phyloP scores from a whole-genome alignment of 2,113 vertebrate genomes.

The Hiodon alosoides region DNA sequence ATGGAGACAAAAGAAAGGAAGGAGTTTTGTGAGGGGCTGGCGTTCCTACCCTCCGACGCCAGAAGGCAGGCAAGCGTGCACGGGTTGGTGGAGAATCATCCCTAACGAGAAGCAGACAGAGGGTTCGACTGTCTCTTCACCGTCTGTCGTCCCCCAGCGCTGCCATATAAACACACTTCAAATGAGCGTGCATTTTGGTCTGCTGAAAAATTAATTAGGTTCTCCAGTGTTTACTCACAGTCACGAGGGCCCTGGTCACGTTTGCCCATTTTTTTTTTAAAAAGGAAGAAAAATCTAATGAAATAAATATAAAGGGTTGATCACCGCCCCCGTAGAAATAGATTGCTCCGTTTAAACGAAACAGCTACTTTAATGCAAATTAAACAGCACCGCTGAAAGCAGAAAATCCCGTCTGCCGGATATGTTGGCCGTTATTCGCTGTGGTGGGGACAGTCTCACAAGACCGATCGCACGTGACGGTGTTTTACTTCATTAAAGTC shows the following conservation, averaged over 20 bases:
- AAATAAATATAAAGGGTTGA: background rate
- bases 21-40: too few species aligned
- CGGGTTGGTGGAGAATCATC: too few species aligned
- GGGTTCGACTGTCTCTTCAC: background rate
- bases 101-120: constrained; percentile 16
- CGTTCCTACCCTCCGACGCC: too few species aligned
- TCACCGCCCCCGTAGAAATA: background rate
- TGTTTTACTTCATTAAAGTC: background rate
- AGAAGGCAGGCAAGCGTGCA: too few species aligned
- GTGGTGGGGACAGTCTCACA: background rate
- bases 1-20: too few species aligned
- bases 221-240: constrained; percentile 7
- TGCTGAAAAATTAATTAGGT: constrained; percentile 22
- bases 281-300: too few species aligned
- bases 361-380: background rate
- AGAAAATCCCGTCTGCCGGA: background rate
- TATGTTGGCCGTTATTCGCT: background rate
- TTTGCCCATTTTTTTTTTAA: background rate
- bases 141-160: constrained; percentile 8
- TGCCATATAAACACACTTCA: constrained; percentile 20
- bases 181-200: constrained; percentile 10
- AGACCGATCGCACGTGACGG: background rate
- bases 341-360: background rate
- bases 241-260: background rate
- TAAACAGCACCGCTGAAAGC: background rate